These are phyloP conservation scores for Acipenser transmontanus DNA, from an alignment of 2,797 vertebrate species.

Conservation along the genomic window DNA sequence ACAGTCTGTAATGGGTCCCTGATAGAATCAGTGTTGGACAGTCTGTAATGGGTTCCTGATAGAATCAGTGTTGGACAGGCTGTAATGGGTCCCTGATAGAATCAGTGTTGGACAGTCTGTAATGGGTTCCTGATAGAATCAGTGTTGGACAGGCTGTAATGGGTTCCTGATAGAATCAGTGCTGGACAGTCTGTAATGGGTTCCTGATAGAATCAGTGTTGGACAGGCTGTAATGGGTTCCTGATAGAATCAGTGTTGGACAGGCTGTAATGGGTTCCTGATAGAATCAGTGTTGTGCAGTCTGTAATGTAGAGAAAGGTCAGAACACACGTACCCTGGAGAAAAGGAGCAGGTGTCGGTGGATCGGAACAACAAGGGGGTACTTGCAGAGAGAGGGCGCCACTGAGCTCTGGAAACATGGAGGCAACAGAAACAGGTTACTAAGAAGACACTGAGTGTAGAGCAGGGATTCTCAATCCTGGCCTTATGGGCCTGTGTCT, in stretches of 20 bases:
- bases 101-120: no score
- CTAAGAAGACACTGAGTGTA: background rate
- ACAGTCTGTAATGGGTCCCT: no score
- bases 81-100: no score
- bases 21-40: no score
- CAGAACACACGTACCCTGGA: slow-evolving; percentile 54
- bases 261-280: no score
- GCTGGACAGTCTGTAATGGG: no score
- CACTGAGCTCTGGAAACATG: slow-evolving; percentile 42
- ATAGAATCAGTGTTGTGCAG: background rate
- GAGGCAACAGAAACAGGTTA: slow-evolving; percentile 22
- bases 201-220: background rate
- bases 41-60: no score
- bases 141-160: no score
- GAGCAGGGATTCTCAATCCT: background rate
- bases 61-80: no score
- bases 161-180: no score
- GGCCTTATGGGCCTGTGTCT: no score
- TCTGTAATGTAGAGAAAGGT: background rate
- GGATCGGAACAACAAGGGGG: slow-evolving; percentile 63
- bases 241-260: background rate
- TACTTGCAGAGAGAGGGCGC: slow-evolving; percentile 54
- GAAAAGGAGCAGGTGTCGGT: slow-evolving; percentile 65
- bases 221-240: background rate
- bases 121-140: no score